Percentiles rank a stretch among this genome's conserved stretches.
These are phyloP conservation scores for Dyspetes luteomarginatus DNA, from an alignment of 2,888 invertebrate genomes.

Conservation along the genomic window DNA sequence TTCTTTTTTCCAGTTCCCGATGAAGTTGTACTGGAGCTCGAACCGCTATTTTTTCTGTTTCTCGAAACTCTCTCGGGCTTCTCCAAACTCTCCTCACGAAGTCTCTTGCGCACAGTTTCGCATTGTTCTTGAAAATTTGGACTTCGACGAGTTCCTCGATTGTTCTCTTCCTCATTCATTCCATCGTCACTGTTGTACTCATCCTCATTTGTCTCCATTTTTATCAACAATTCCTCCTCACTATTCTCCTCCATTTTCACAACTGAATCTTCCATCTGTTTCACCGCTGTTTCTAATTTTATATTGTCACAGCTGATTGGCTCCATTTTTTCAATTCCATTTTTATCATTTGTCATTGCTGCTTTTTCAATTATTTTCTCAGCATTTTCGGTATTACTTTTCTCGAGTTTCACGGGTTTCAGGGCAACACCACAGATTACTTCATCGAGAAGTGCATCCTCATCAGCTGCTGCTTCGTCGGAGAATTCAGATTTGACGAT, in stretches of 20 bases:
- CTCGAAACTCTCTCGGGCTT: conserved; percentile 73
- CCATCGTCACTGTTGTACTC: conserved; percentile 6
- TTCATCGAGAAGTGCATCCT: conserved; percentile 73
- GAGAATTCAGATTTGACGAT: background rate
- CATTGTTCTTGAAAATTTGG: conserved; percentile 19
- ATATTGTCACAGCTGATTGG: background rate
- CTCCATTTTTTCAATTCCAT: background rate
- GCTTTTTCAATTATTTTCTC: background rate
- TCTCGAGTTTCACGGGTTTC: conserved; percentile 43
- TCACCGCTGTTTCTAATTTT: conserved; percentile 3
- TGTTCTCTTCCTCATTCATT: background rate
- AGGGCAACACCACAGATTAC: conserved; percentile 67
- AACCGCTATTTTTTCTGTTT: conserved; percentile 76
- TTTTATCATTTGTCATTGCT: background rate
- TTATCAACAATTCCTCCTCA: background rate
- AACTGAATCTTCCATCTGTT: background rate
- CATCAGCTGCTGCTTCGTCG: conserved; percentile 61
- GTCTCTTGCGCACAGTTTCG: conserved; percentile 72
- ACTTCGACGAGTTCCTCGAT: conserved; percentile 23
- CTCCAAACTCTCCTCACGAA: conserved; percentile 71
- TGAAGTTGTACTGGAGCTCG: conserved; percentile 79
- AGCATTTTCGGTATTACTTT: background rate
- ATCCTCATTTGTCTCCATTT: conserved; percentile 8
- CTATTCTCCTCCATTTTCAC: background rate
- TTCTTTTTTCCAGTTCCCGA: conserved; percentile 71